A percentile compares a stretch with the other conserved stretches of the same genome.
Evolutionary conservation across 2,888 invertebrate genomes (phyloP).

Genomic region (Lasius platythorax): DNA sequence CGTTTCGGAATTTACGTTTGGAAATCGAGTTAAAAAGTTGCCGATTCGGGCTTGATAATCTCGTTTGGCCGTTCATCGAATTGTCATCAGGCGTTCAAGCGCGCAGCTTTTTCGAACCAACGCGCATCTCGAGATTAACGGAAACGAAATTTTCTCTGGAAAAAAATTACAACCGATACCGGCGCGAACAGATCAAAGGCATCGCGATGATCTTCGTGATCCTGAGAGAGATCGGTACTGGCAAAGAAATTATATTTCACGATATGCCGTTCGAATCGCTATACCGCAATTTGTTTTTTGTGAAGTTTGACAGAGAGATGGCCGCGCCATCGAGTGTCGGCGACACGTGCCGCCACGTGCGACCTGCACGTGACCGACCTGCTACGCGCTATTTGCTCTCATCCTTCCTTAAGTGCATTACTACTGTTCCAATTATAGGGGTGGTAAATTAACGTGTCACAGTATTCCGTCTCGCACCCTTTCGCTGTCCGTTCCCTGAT

Average conservation of each 20-base stretch:
- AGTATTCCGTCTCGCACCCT: conserved; percentile 56
- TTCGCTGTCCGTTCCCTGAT: conserved; percentile 54
- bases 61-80: not conserved
- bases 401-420: conserved; percentile 79
- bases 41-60: not conserved
- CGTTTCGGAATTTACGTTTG: not conserved
- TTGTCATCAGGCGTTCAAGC: too few species aligned
- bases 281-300: conserved; percentile 53
- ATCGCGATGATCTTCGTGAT: not conserved
- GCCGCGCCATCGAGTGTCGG: conserved; percentile 71
- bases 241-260: not conserved
- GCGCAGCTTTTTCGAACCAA: not conserved
- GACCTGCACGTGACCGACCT: conserved; percentile 79
- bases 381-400: conserved; percentile 75
- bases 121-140: not conserved
- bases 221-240: not conserved
- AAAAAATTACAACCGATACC: not conserved
- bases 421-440: conserved; percentile 75
- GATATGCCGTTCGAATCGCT: conserved; percentile 29
- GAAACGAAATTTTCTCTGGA: not conserved
- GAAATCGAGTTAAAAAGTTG: not conserved
- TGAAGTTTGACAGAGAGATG: conserved; percentile 54
- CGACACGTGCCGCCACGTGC: conserved; percentile 82
- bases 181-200: not conserved
- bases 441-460: conserved; percentile 70